Evolutionary conservation across 2,797 vertebrate species (phyloP), one percentile per base, ranked within the genome.

Genomic region (Nyctalus aviator): DNA sequence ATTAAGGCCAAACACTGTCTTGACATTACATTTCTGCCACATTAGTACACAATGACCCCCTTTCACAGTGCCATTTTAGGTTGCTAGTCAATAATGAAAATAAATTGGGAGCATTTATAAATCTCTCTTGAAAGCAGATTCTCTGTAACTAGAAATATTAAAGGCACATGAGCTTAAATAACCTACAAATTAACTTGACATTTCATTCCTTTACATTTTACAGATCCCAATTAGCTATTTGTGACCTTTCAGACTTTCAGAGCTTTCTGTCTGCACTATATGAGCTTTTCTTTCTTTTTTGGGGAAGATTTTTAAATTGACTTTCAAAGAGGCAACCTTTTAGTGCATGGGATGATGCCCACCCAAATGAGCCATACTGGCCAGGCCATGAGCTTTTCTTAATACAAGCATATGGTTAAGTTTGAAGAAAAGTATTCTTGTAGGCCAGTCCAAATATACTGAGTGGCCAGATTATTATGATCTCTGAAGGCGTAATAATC

Each of bases 61-160:
- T 59, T 89, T 94, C 44, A 93, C 44, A 89, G 41, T 84, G 73
- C 37, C 73, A 93, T 85, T 94, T 94, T 90, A 92, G 59, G 50
- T 75, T 87, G 79, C 27, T 32, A 86, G 72, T 50, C 23, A 93
- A 35, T 84, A 88, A 79, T 73, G 81, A 87, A 91, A 90, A 85
- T 71, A 68, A 59, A 59, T 25, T 21, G 71, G 72, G 37, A 72
- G 11, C 68, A 75, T 85, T 83, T 82, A 12, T 88, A 93, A 89
- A 72, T 90, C 88, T 91, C 46, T 92, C 92, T 92, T 89, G 32
- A 92, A 91, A n/a, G 32, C 30, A 83, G 35, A 89, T 81, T 96
- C 53, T 94, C 41, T 71, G 4, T 76, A 91, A 71, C 62, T 66
- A 78, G 37, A 95, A 93, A 89, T 71, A 87, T 32, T 72, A 96